Conservation (phyloP, 2,113 vertebrate species). For the Odocoileus hemionus region DNA sequence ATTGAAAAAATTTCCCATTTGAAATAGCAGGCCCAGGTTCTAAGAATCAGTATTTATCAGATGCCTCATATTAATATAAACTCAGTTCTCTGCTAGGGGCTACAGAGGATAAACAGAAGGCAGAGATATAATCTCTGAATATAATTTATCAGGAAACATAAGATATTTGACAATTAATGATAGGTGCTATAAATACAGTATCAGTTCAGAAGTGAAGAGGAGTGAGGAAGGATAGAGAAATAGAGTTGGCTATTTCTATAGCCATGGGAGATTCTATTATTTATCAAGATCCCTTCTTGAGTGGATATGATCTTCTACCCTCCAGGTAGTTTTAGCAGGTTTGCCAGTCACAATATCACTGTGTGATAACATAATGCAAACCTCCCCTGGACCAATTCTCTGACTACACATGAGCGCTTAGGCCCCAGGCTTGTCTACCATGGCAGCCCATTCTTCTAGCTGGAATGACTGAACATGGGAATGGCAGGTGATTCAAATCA, state of each 20-base stretch:
- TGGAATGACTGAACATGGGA: too few relatives aligned
- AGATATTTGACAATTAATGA: background rate
- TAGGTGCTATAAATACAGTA: background rate
- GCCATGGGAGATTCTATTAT: background rate
- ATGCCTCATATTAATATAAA: background rate
- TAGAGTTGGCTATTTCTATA: background rate
- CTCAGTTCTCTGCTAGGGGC: background rate
- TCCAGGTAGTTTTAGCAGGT: background rate
- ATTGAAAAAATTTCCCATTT: background rate
- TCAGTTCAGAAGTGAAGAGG: background rate
- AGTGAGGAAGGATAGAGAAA: background rate
- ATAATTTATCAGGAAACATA: background rate
- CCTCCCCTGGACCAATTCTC: slow-evolving; percentile 37
- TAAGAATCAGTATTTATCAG: background rate
- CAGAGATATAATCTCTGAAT: background rate
- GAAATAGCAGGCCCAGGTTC: background rate
- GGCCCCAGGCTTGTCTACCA: background rate
- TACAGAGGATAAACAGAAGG: background rate
- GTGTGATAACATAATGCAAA: background rate
- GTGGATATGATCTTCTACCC: background rate
- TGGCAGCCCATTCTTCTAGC: background rate
- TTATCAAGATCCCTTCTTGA: background rate
- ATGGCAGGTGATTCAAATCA: background rate
- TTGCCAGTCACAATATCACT: background rate
- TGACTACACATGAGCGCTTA: background rate